These are phyloP conservation scores for Serripes groenlandicus DNA, from an alignment of 2,888 invertebrate species.

Conservation along the genomic window DNA sequence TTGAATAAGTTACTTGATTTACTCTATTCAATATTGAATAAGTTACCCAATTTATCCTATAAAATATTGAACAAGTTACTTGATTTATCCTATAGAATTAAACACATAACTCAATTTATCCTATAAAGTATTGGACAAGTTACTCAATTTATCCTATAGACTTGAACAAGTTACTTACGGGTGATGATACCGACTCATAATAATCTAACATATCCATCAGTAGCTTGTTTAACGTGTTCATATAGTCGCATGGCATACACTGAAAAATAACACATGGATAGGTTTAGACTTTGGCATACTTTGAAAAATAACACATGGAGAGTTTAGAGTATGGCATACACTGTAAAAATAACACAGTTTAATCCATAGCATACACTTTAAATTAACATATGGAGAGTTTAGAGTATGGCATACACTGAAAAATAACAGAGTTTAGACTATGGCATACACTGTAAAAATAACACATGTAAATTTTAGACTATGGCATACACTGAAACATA, in stretches of 20 bases:
- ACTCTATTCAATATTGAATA: too few relatives aligned
- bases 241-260: conserved; percentile 70
- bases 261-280: conserved; percentile 58
- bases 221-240: conserved; percentile 61
- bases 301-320: neutral
- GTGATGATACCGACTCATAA: conserved; percentile 24
- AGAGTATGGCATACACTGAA: too few relatives aligned
- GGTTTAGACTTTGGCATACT: neutral
- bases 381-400: too few relatives aligned
- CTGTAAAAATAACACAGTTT: neutral
- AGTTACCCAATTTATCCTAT: too few relatives aligned
- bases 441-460: neutral
- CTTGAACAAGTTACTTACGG: conserved; percentile 35
- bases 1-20: too few relatives aligned
- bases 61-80: too few relatives aligned
- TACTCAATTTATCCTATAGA: too few relatives aligned
- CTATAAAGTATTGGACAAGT: too few relatives aligned
- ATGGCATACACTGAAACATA: neutral
- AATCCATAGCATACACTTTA: too few relatives aligned
- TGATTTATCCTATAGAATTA: too few relatives aligned
- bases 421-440: neutral
- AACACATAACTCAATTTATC: too few relatives aligned
- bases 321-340: neutral
- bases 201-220: conserved; percentile 62
- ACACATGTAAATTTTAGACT: neutral